These are phyloP conservation scores for Chiridota heheva DNA, from an alignment of 35 echinoderm and acorn worm genomes.

Conservation along the genomic window DNA sequence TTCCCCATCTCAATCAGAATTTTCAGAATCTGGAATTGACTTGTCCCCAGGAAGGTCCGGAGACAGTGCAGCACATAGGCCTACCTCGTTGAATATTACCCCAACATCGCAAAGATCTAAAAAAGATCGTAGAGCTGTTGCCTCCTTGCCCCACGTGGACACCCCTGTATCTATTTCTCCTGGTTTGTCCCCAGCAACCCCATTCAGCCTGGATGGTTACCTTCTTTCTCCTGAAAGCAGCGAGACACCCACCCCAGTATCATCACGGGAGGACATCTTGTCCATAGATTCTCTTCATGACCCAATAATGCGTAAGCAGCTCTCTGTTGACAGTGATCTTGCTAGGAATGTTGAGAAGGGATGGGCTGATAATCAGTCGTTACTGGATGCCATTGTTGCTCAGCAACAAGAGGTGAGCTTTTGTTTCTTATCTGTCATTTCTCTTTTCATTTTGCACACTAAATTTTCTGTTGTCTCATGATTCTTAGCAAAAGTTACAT, in stretches of 20 bases:
- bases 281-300: slow-evolving; percentile 5
- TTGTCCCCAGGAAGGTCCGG: not conserved
- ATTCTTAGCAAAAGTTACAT: too few species aligned
- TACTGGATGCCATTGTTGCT: slow-evolving; percentile 59
- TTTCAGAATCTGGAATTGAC: slow-evolving; percentile 32
- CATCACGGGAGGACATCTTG: not conserved
- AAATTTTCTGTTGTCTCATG: too few species aligned
- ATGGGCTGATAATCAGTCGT: slow-evolving; percentile 59
- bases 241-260: not conserved
- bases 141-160: slow-evolving; percentile 13
- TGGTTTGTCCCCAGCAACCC: slow-evolving; percentile 4
- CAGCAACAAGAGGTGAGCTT: slow-evolving; percentile 52
- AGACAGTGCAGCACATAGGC: not conserved
- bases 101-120: slow-evolving; percentile 14
- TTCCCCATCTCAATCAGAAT: slow-evolving; percentile 25
- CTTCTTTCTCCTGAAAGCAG: slow-evolving; percentile 10
- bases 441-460: not conserved
- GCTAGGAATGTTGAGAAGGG: slow-evolving; percentile 56
- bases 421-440: not conserved
- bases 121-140: not conserved
- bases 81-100: slow-evolving; percentile 26
- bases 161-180: slow-evolving; percentile 15
- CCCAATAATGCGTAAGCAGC: too few species aligned
- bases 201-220: slow-evolving; percentile 40
- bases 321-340: slow-evolving; percentile 55